Percentiles rank a stretch among this genome's conserved stretches.
phyloP scores from a whole-genome alignment of 2,797 vertebrate species.

The Psittacula echo region DNA sequence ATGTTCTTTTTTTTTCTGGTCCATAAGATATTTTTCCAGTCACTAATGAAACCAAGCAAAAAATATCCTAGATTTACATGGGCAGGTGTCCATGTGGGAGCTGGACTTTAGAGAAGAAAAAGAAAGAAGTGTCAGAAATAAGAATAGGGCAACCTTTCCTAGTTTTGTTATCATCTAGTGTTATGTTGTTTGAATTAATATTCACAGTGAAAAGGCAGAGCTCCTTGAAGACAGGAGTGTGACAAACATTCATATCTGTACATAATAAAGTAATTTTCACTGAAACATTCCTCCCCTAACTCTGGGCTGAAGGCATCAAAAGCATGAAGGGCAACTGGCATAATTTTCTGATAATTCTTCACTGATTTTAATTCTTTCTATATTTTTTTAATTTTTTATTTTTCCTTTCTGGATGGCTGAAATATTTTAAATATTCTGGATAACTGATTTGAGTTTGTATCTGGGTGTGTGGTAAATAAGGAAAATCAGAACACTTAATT shows the following conservation, averaged over 20 bases:
- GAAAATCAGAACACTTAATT: neutral
- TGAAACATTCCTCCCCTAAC: neutral
- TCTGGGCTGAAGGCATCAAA: neutral
- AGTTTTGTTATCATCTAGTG: neutral
- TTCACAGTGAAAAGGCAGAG: neutral
- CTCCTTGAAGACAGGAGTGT: neutral
- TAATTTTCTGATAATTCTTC: neutral
- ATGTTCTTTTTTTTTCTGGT: neutral
- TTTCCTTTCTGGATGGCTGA: neutral
- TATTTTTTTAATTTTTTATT: neutral
- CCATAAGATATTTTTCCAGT: neutral
- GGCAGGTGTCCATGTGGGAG: neutral
- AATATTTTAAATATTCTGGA: slow-evolving; percentile 13
- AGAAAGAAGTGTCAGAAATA: neutral
- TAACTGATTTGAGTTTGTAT: neutral
- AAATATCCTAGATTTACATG: neutral
- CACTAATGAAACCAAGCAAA: neutral
- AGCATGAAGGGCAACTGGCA: neutral
- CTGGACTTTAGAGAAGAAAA: neutral
- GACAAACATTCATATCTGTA: neutral
- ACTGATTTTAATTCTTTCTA: neutral
- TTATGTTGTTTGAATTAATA: neutral
- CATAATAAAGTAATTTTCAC: neutral
- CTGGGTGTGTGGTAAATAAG: neutral
- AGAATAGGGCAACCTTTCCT: neutral